These are phyloP conservation scores for Pelobates fuscus DNA, from an alignment of 2,113 vertebrate genomes.

Conservation along the genomic window DNA sequence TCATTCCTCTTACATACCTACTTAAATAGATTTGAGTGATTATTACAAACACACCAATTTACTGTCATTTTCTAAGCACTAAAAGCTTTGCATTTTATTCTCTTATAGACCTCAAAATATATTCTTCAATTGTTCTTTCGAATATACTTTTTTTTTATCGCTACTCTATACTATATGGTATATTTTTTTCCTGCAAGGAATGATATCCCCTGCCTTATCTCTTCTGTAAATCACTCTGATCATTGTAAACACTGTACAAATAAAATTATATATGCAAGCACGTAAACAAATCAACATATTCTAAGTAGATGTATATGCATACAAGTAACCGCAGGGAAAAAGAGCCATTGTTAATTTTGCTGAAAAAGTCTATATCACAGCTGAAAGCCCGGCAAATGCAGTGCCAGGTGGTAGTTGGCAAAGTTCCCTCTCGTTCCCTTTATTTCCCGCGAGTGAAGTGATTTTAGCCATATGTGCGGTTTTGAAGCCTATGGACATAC, in stretches of 20 bases:
- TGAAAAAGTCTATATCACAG: conserved; percentile 41
- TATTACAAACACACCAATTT: conserved; percentile 29
- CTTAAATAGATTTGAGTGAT: conserved; percentile 25
- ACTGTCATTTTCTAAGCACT: conserved; percentile 11
- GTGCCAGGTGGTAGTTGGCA: conserved; percentile 45
- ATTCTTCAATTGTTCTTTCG: too few species aligned
- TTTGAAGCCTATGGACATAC: conserved; percentile 42
- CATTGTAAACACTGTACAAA: neutral
- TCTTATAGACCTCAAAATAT: too few species aligned
- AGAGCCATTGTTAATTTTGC: conserved; percentile 42
- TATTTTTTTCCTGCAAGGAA: neutral
- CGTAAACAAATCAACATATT: conserved; percentile 17
- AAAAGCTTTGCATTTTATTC: neutral
- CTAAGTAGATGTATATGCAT: conserved; percentile 17
- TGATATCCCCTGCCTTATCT: neutral
- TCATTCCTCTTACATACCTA: conserved; percentile 3
- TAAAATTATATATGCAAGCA: neutral
- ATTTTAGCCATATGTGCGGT: conserved; percentile 48
- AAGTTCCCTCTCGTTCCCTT: conserved; percentile 37
- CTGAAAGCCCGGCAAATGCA: conserved; percentile 25
- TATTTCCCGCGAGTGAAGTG: conserved; percentile 45
- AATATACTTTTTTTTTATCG: neutral
- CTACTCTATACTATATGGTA: conserved; percentile 14
- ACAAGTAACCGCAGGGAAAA: conserved; percentile 40
- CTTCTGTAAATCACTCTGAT: conserved; percentile 1